These are phyloP conservation scores for Unio delphinus DNA, from an alignment of 2,888 invertebrate genomes.

Conservation along the genomic window DNA sequence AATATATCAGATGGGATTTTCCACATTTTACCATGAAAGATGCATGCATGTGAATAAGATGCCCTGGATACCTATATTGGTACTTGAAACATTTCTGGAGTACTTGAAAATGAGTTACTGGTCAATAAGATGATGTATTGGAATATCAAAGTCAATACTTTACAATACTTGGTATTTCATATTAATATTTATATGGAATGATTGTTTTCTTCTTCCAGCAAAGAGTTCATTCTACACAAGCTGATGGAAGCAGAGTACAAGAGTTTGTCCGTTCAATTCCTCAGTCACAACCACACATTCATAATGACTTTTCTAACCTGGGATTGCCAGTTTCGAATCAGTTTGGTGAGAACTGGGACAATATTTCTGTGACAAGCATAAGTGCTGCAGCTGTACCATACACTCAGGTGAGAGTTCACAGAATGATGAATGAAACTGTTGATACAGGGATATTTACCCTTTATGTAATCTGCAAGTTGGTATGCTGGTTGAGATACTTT, in stretches of 20 bases:
- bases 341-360: constrained; percentile 55
- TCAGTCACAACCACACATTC: constrained; percentile 39
- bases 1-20: too few species aligned
- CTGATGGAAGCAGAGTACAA: constrained; percentile 61
- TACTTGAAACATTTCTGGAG: too few species aligned
- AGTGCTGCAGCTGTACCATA: constrained; percentile 67
- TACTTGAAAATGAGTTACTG: too few species aligned
- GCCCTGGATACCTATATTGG: too few species aligned
- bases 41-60: too few species aligned
- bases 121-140: too few species aligned
- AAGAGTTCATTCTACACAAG: constrained; percentile 44
- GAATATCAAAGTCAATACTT: too few species aligned
- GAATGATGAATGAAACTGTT: too few species aligned
- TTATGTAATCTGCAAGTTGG: not conserved
- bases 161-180: too few species aligned
- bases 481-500: too few species aligned
- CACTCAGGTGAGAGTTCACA: constrained; percentile 53
- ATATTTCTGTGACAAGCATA: constrained; percentile 66
- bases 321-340: constrained; percentile 48
- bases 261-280: constrained; percentile 60
- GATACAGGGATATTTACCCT: not conserved
- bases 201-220: constrained; percentile 41
- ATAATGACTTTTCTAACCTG: constrained; percentile 67
- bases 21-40: too few species aligned
- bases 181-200: not conserved